Evolutionary conservation across 2,797 vertebrate species (phyloP).

Genomic region (Meda fulgida): DNA sequence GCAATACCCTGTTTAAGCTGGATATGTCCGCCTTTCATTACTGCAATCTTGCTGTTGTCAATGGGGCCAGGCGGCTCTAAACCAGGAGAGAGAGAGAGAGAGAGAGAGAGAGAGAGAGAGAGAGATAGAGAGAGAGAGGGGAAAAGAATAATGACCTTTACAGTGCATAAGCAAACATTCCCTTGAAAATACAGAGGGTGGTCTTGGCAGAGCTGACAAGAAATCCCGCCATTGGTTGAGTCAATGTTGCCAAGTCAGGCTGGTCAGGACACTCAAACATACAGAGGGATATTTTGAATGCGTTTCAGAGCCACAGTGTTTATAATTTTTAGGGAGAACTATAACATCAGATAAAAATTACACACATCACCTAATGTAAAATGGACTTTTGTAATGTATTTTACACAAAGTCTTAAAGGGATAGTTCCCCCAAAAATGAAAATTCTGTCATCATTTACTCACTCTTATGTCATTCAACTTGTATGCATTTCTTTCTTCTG

Average conservation of each 20-base stretch:
- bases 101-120: neutral
- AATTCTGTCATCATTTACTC: neutral
- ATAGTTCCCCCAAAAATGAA: neutral
- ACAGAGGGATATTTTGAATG: conserved; percentile 3
- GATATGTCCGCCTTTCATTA: conserved; percentile 90
- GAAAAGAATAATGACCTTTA: neutral
- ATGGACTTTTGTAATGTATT: neutral
- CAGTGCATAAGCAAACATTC: conserved; percentile 7
- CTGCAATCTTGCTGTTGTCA: conserved; percentile 93
- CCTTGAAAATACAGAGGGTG: conserved; percentile 20
- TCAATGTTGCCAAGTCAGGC: neutral
- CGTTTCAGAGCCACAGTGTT: neutral
- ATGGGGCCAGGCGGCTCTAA: conserved; percentile 93
- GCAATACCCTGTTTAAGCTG: conserved; percentile 93
- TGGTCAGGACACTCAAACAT: neutral
- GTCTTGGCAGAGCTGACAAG: conserved; percentile 9
- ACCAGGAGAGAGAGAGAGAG: neutral
- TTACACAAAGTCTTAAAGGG: neutral
- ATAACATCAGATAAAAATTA: neutral
- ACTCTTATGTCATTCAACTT: conserved; percentile 6
- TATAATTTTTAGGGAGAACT: neutral
- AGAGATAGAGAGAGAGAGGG: no score
- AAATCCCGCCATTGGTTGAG: neutral
- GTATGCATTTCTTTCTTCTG: neutral
- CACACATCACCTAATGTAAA: neutral